Evolutionary conservation across 2,888 invertebrate genomes (phyloP).

Genomic region (Polyploca ridens): DNA sequence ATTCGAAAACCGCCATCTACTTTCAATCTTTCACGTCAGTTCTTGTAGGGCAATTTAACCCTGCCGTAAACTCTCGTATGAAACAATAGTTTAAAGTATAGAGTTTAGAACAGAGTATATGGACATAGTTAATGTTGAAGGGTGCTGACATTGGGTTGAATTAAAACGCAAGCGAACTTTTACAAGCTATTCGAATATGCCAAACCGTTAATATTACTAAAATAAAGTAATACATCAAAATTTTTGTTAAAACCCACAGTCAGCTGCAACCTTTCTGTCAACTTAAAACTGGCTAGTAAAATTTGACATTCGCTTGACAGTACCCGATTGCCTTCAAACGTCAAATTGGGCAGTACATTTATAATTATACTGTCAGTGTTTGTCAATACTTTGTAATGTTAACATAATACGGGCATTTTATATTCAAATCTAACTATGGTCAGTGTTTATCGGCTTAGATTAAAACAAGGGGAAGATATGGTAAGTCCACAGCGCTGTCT

Average conservation of each 20-base stretch:
- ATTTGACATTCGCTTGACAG: constrained; percentile 11
- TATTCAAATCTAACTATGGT: neutral
- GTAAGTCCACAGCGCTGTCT: too few relatives aligned
- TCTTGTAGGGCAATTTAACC: neutral
- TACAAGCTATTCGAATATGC: constrained; percentile 6
- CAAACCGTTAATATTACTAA: constrained; percentile 2
- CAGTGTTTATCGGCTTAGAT: neutral
- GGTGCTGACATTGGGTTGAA: constrained; percentile 55
- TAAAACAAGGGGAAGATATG: too few relatives aligned
- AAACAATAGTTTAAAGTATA: neutral
- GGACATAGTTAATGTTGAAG: constrained; percentile 18
- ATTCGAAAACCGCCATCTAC: constrained; percentile 25
- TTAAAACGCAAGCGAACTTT: constrained; percentile 34
- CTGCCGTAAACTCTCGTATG: neutral
- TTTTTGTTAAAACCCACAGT: neutral
- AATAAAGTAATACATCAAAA: constrained; percentile 18
- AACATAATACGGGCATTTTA: neutral
- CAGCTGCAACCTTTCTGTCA: constrained; percentile 2
- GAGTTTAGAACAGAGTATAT: neutral
- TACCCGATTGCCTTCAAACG: neutral
- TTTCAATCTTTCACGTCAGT: neutral
- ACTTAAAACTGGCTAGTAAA: neutral
- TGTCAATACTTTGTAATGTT: neutral
- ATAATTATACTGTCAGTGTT: neutral
- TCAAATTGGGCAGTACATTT: neutral